A percentile compares a stretch with the other conserved stretches of the same genome.
phyloP scores from a whole-genome alignment of 2,113 vertebrate genomes.

The Apaloderma vittatum region DNA sequence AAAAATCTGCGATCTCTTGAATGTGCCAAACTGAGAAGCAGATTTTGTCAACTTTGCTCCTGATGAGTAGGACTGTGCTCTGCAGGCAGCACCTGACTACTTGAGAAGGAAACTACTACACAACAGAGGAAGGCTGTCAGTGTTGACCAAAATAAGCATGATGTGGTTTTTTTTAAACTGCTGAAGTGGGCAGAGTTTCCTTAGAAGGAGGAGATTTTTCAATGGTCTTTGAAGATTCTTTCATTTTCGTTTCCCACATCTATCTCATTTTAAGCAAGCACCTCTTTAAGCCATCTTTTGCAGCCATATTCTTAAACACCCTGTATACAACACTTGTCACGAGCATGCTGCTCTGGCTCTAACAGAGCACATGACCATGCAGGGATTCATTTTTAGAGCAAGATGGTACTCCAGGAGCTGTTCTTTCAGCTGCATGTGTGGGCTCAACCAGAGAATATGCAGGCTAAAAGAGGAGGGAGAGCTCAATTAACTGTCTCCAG shows the following conservation, averaged over 20 bases:
- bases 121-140: not conserved
- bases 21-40: not conserved
- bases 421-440: not conserved
- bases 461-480: not conserved
- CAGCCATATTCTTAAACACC: not conserved
- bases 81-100: not conserved
- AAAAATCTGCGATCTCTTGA: not conserved
- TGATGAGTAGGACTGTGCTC: not conserved
- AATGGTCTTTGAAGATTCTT: not conserved
- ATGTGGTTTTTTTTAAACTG: not conserved
- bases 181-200: not conserved
- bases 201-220: not conserved
- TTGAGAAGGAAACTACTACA: constrained; percentile 20
- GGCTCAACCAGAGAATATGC: not conserved
- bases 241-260: not conserved
- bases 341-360: not conserved
- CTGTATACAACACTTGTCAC: not conserved
- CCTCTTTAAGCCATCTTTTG: not conserved
- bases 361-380: not conserved
- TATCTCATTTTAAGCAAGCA: not conserved
- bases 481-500: not conserved
- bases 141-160: not conserved
- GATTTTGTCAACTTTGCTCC: constrained; percentile 12
- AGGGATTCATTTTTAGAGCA: constrained; percentile 16
- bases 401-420: not conserved